Evolutionary conservation across 2,888 invertebrate species (phyloP), one percentile per base, ranked within the genome.

Genomic region (Melitaea athalia): DNA sequence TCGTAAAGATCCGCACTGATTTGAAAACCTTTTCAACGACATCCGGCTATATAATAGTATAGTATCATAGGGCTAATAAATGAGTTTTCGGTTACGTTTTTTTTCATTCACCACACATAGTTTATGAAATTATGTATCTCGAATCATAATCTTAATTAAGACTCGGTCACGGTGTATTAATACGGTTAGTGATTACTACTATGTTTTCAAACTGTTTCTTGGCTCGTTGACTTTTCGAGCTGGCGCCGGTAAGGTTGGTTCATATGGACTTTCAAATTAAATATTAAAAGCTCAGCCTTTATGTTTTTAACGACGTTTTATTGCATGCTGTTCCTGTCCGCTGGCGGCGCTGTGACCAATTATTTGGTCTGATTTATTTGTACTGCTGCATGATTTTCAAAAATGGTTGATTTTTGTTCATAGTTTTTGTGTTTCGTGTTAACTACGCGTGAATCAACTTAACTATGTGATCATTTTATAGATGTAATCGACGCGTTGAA

Each of bases 81-180:
- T 57, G 15, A 10, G 57, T 42, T 57, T 57, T 57, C 14, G 15
- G 57, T 57, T 42, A 42, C n/a, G 38, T 57, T 57, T 42, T 24
- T n/a, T 49, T 57, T 57, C 57, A 57, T 57, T 42, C 57, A 57
- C 53, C 53, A 33, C 33, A 38, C 42, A 62, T n/a, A 52, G 75
- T 67, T 47, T 70, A 70, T 70, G 60, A 68, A 70, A 64, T 70
- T 68, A 70, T 65, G 68, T 85, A 85, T 83, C 85, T 82, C 63
- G 74, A 71, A 75, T 74, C 77, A 78, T 82, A 79, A 87, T 87
- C 85, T 88, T 87, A 88, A 88, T 88, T 82, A 85, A 82, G 76
- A 73, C 72, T 76, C 67, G 67, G 88, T 89, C 85, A 89, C 85
- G 89, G 82, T 85, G 84, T 81, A 86, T 88, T 88, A 86, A 84